Evolutionary conservation across 2,888 invertebrate species (phyloP).

Genomic region (Catocala sponsa): DNA sequence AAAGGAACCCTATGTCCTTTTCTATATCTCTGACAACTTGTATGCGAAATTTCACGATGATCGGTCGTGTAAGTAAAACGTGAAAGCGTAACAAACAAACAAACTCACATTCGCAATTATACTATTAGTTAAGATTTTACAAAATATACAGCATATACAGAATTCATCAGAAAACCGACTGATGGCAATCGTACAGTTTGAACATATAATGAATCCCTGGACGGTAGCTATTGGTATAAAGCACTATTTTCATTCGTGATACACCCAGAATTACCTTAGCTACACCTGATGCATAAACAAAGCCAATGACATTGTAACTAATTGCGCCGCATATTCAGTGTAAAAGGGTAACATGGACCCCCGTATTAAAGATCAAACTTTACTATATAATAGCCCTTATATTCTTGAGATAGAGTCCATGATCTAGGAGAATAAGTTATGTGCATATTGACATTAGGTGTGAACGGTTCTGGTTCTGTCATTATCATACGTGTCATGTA

Average conservation of each 20-base stretch:
- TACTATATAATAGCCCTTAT: slow-evolving; percentile 41
- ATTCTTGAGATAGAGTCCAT: slow-evolving; percentile 27
- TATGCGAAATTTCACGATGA: too few relatives aligned
- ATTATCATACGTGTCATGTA: slow-evolving; percentile 44
- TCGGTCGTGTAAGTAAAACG: too few relatives aligned
- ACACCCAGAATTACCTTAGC: background rate
- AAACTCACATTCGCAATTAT: too few relatives aligned
- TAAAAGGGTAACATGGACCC: slow-evolving; percentile 56
- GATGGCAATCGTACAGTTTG: too few relatives aligned
- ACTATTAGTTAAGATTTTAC: too few relatives aligned
- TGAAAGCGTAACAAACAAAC: too few relatives aligned
- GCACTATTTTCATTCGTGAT: background rate
- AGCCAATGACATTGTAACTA: slow-evolving; percentile 58
- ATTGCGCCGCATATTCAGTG: slow-evolving; percentile 48
- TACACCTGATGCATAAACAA: slow-evolving; percentile 34
- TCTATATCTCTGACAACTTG: too few relatives aligned
- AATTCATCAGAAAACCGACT: too few relatives aligned
- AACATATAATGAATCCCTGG: too few relatives aligned
- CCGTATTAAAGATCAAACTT: background rate
- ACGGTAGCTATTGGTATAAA: too few relatives aligned
- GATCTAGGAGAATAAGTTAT: slow-evolving; percentile 53
- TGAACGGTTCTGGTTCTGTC: slow-evolving; percentile 53
- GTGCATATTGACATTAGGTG: slow-evolving; percentile 58
- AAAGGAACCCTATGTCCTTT: too few relatives aligned
- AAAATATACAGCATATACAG: too few relatives aligned